Evolutionary conservation across 2,113 vertebrate genomes (phyloP).

Genomic region (Nyctereutes procyonoides): DNA sequence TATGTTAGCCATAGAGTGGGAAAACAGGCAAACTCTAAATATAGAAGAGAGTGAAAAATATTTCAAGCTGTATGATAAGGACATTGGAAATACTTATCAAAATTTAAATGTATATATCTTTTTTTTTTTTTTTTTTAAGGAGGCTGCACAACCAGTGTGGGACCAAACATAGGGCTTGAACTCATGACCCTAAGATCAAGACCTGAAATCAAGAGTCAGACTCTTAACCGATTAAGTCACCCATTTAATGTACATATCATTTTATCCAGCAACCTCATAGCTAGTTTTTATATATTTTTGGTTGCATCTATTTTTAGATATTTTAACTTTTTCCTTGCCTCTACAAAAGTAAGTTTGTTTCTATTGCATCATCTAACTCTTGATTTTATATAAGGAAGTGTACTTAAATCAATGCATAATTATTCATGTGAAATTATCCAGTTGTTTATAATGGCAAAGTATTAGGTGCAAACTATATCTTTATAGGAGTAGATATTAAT

Average conservation of each 20-base stretch:
- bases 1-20: neutral
- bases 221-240: neutral
- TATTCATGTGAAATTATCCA: neutral
- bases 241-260: neutral
- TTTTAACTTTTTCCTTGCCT: neutral
- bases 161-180: neutral
- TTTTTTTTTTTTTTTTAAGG: neutral
- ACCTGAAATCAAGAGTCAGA: neutral
- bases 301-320: neutral
- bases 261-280: neutral
- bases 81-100: neutral
- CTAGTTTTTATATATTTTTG: neutral
- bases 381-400: neutral
- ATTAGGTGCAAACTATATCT: neutral
- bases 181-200: neutral
- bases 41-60: slow-evolving; percentile 16
- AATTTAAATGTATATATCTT: slow-evolving; percentile 31
- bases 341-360: neutral
- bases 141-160: neutral
- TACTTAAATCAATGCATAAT: neutral
- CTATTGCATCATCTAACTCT: neutral
- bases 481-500: neutral
- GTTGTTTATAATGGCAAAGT: neutral
- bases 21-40: slow-evolving; percentile 44
- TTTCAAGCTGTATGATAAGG: neutral